phyloP scores from a whole-genome alignment of 53 echinoderm and acorn worm genomes.

The Patiria pectinifera region DNA sequence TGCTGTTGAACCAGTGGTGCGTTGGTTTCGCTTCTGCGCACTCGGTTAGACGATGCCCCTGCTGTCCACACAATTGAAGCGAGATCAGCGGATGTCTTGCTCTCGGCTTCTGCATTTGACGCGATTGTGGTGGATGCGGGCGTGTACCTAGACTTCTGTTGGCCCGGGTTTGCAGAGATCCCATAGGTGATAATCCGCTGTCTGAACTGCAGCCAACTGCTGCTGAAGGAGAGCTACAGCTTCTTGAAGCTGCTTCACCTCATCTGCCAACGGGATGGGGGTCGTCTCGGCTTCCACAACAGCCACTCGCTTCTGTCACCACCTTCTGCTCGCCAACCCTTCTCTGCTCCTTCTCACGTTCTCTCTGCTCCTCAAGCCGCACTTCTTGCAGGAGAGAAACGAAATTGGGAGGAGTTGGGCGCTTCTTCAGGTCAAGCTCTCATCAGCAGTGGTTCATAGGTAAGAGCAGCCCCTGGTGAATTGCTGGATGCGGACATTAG shows the following conservation, averaged over 20 bases:
- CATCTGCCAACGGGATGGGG: no score
- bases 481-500: conserved; percentile 8
- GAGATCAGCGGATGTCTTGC: no score
- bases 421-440: conserved; percentile 7
- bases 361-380: not conserved
- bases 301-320: not conserved
- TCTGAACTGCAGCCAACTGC: no score
- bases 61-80: conserved; percentile 75
- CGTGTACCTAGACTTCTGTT: no score
- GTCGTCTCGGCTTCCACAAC: no score
- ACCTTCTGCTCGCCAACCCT: not conserved
- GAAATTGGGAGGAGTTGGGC: conserved; percentile 3
- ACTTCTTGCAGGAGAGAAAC: conserved; percentile 22
- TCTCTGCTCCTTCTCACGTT: conserved; percentile 1
- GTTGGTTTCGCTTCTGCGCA: conserved; percentile 27
- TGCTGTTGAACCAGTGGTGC: conserved; percentile 50
- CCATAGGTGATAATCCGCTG: not conserved
- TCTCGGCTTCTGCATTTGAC: no score
- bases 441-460: conserved; percentile 27
- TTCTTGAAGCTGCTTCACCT: no score
- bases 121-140: no score
- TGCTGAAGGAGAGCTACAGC: no score
- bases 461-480: conserved; percentile 34
- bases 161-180: no score
- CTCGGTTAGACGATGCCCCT: conserved; percentile 30